Base-by-base conservation (phyloP, 35 echinoderm and acorn worm genomes). In the Hemicentrotus pulcherrimus region DNA sequence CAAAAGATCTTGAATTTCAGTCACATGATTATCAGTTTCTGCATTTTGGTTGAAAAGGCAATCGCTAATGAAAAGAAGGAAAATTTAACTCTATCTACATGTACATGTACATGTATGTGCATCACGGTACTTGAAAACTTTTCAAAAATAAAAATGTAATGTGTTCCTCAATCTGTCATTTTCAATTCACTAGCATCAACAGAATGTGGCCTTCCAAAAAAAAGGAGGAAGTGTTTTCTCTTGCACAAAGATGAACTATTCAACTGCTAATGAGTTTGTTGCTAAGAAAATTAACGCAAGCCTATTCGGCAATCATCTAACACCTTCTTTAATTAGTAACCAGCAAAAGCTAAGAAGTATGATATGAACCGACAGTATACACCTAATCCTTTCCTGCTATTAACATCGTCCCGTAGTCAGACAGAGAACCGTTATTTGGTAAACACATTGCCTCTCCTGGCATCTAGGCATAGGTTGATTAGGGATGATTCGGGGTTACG, bases 271-370 rank as follows among this genome's bases (percentile, higher is more conserved):
- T 78, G 19, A 78, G 65, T 28, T 78, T 78, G 65, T 78, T 78
- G 65, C 65, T 28, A 78, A 78, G 65, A 78, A 78, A 78, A 78
- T 78, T n/a, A 78, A 28, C 65, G 19, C 22, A 78, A 78, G 65
- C 65, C 65, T 78, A 15, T 28, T 78, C 28, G 65, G 65, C 65
- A 28, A 78, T 78, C 24, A 78, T 78, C 65, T 22, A n/a, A 78
- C 65, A 78, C 65, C 65, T 78, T 78, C 65, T n/a, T 78, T 78
- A 78, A 78, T 78, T 78, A 78, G 65, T 78, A 22, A 78, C 65
- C 65, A n/a, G 19, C 65, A 22, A 78, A 78, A 22, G 28, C 65
- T 22, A 78, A 78, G 65, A 28, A 3, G 19, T 14, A 18, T 78
- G 28, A 78, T 78, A 78, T 78, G 65, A 78, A 78, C 65, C 19